A percentile compares a stretch with the other conserved stretches of the same genome.
Evolutionary conservation across 2,113 vertebrate genomes (phyloP).

Genomic region (Passer montanus): DNA sequence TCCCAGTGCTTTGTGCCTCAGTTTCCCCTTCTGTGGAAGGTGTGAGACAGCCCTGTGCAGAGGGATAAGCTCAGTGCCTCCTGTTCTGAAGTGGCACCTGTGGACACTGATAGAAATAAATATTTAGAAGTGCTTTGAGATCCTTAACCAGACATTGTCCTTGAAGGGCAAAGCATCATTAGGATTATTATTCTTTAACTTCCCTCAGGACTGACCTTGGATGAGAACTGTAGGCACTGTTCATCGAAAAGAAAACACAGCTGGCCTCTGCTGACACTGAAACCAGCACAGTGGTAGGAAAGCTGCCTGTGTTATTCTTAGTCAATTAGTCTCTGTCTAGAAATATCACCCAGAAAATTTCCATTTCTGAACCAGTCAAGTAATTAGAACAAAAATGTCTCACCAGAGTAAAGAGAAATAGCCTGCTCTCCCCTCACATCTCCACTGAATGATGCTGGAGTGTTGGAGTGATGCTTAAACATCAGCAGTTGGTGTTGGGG

Average conservation of each 20-base stretch:
- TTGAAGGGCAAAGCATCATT: conserved; percentile 18
- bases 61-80: neutral
- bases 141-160: neutral
- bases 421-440: neutral
- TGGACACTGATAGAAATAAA: neutral
- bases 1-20: neutral
- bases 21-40: neutral
- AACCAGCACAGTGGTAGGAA: conserved; percentile 23
- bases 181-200: conserved; percentile 24
- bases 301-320: conserved; percentile 56
- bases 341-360: conserved; percentile 48
- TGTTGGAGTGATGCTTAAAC: neutral
- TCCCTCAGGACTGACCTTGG: conserved; percentile 27
- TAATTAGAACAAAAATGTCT: conserved; percentile 3
- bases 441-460: neutral
- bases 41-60: neutral
- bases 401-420: neutral
- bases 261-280: conserved; percentile 46
- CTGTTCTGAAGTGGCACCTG: neutral
- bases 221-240: conserved; percentile 40
- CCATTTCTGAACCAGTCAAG: neutral
- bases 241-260: conserved; percentile 64
- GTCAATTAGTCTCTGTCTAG: conserved; percentile 51
- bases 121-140: neutral
- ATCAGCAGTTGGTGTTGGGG: neutral